Conservation (phyloP, 2,888 invertebrate genomes). For the Thymelicus acteon region DNA sequence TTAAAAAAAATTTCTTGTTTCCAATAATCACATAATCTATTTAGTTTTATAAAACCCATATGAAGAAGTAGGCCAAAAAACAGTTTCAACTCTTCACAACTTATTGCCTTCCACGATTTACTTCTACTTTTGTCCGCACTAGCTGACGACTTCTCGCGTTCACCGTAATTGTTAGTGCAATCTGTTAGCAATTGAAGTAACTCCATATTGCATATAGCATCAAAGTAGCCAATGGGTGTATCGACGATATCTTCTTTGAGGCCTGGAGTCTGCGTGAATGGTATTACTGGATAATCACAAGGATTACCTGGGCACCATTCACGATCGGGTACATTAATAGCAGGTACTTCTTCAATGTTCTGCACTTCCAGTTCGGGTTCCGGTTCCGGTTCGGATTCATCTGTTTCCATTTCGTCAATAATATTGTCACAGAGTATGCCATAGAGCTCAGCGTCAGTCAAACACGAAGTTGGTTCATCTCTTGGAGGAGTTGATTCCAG, state of each 20-base stretch:
- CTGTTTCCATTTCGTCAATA: slow-evolving; percentile 34
- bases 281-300: slow-evolving; percentile 8
- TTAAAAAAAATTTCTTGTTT: slow-evolving; percentile 38
- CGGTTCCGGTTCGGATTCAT: slow-evolving; percentile 29
- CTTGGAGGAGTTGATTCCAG: slow-evolving; percentile 13
- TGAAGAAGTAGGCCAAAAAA: slow-evolving; percentile 21
- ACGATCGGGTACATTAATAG: slow-evolving; percentile 14
- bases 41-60: slow-evolving; percentile 35
- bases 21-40: slow-evolving; percentile 39
- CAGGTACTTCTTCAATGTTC: slow-evolving; percentile 23
- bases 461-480: slow-evolving; percentile 13
- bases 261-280: slow-evolving; percentile 38
- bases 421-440: slow-evolving; percentile 35
- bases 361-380: slow-evolving; percentile 27
- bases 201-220: slow-evolving; percentile 39
- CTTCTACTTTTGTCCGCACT: slow-evolving; percentile 24
- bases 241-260: slow-evolving; percentile 41
- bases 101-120: slow-evolving; percentile 31
- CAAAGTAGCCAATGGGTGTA: slow-evolving; percentile 40
- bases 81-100: slow-evolving; percentile 27
- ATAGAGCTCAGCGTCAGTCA: slow-evolving; percentile 31
- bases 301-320: slow-evolving; percentile 39
- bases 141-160: slow-evolving; percentile 27
- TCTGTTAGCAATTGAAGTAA: slow-evolving; percentile 38
- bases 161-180: slow-evolving; percentile 36